Conservation (phyloP, 2,888 invertebrate genomes). For the Aleiodes testaceus region DNA sequence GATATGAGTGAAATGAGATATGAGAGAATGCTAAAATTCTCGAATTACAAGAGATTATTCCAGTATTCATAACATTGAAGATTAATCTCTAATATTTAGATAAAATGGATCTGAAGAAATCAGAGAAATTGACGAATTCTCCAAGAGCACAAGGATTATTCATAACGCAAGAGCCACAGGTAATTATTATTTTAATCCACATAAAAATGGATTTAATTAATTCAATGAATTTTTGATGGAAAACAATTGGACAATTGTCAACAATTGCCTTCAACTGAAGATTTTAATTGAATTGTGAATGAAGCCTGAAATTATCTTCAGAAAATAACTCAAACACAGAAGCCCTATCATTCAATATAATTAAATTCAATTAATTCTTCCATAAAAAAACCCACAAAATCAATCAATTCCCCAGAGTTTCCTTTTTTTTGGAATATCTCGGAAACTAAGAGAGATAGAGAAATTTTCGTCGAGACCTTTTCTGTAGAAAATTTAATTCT, state of each 20-base stretch:
- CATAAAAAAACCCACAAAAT: too few species aligned
- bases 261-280: slow-evolving; percentile 24
- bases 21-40: not conserved
- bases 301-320: too few species aligned
- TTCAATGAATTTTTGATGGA: slow-evolving; percentile 23
- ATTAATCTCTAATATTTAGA: slow-evolving; percentile 30
- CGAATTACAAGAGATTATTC: not conserved
- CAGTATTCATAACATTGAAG: not conserved
- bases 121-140: slow-evolving; percentile 61
- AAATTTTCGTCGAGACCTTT: too few species aligned
- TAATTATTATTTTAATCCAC: slow-evolving; percentile 39
- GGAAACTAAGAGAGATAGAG: too few species aligned
- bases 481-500: too few species aligned
- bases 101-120: slow-evolving; percentile 62
- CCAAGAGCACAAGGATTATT: slow-evolving; percentile 61
- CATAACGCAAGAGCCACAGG: slow-evolving; percentile 66
- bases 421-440: too few species aligned
- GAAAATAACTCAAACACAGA: too few species aligned
- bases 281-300: not conserved
- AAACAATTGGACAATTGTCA: slow-evolving; percentile 11
- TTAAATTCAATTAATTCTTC: too few species aligned
- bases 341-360: too few species aligned
- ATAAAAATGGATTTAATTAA: not conserved
- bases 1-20: not conserved
- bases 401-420: too few species aligned